Evolutionary conservation across 2,888 invertebrate species (phyloP).

Genomic region (Cephus pygmeus): DNA sequence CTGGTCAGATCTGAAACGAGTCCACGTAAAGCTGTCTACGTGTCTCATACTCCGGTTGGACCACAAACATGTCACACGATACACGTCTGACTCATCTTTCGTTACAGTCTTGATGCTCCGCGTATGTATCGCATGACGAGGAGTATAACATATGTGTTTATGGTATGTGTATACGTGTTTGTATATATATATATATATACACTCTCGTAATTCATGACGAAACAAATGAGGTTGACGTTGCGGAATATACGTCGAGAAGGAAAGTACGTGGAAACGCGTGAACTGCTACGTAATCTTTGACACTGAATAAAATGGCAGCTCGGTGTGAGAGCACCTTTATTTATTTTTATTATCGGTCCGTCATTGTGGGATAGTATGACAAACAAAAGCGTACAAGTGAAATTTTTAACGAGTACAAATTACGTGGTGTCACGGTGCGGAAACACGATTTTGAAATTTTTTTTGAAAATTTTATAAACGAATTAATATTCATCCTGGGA

Average conservation of each 20-base stretch:
- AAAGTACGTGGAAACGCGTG: conserved; percentile 5
- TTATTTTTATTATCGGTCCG: not conserved
- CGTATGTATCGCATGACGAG: not conserved
- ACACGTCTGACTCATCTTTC: conserved; percentile 6
- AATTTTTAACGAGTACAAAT: not conserved
- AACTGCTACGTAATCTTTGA: conserved; percentile 10
- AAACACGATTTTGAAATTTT: not conserved
- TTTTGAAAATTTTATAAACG: not conserved
- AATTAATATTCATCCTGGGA: not conserved
- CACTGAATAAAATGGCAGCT: not conserved
- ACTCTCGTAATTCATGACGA: not conserved
- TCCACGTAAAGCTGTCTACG: not conserved
- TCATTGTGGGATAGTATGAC: not conserved
- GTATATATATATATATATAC: not conserved
- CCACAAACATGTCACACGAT: conserved; percentile 1
- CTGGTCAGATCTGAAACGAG: not conserved
- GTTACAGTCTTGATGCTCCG: not conserved
- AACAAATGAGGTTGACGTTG: not conserved
- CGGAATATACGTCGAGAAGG: conserved; percentile 10
- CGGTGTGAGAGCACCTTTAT: not conserved
- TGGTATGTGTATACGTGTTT: not conserved
- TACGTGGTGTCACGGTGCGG: not conserved
- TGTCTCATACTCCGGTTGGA: not conserved
- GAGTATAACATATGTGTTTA: not conserved
- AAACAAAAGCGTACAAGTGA: not conserved